Conservation (phyloP, 2,797 vertebrate species). For the Lycodopsis pacificus region DNA sequence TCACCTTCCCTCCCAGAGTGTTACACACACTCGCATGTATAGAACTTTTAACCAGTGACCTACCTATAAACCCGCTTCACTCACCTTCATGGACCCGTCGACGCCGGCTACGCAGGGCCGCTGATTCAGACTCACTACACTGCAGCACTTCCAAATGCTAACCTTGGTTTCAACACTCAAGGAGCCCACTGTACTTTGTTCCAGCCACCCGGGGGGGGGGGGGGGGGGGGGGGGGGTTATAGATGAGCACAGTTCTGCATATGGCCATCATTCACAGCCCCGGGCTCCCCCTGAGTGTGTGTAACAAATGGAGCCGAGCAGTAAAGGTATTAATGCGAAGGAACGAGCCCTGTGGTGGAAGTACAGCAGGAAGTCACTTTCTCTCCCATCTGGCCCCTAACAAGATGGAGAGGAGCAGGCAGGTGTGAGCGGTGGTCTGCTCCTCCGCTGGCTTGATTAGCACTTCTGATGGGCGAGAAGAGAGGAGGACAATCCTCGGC, state of each 20-base stretch:
- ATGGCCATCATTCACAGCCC: conserved; percentile 82
- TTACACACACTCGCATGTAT: background rate
- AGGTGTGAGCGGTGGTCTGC: conserved; percentile 70
- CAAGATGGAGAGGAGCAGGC: conserved; percentile 74
- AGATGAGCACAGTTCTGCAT: conserved; percentile 79
- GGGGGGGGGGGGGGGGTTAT: conserved; percentile 71
- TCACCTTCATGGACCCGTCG: conserved; percentile 31
- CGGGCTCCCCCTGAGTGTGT: conserved; percentile 75
- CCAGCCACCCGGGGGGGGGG: conserved; percentile 70
- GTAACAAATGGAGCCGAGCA: conserved; percentile 76
- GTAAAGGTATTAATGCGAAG: conserved; percentile 78
- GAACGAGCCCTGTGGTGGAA: conserved; percentile 74
- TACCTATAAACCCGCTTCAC: conserved; percentile 38
- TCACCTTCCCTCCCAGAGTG: conserved; percentile 32
- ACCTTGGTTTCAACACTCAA: conserved; percentile 75
- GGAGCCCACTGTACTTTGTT: conserved; percentile 77
- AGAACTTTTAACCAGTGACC: conserved; percentile 31
- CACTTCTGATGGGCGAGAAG: conserved; percentile 78
- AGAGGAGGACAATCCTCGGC: conserved; percentile 51
- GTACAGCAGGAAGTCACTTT: conserved; percentile 78
- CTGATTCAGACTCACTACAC: conserved; percentile 54
- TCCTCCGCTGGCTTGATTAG: conserved; percentile 72
- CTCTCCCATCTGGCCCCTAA: conserved; percentile 76
- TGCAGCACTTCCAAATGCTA: conserved; percentile 67
- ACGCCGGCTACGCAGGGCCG: conserved; percentile 2